phyloP scores from a whole-genome alignment of 53 echinoderm and acorn worm genomes.

The Echinometra lucunter region DNA sequence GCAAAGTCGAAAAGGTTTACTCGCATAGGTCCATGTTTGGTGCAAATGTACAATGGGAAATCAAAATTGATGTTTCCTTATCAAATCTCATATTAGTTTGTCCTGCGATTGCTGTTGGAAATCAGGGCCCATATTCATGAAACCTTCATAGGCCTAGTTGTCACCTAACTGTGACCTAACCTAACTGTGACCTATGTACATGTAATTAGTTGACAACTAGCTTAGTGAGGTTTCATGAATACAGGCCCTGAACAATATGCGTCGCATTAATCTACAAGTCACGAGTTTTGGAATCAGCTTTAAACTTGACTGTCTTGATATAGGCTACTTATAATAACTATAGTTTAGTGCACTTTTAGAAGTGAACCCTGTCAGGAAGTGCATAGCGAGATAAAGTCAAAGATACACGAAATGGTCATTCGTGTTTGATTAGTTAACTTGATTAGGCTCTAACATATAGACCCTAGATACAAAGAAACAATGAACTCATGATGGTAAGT shows the following conservation, averaged over 20 bases:
- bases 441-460: neutral
- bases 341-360: neutral
- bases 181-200: too few species aligned
- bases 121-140: too few species aligned
- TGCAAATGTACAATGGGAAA: neutral
- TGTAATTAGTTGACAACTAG: too few species aligned
- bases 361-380: conserved; percentile 7
- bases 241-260: neutral
- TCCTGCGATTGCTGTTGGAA: neutral
- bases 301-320: neutral
- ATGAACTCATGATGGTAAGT: too few species aligned
- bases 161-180: too few species aligned
- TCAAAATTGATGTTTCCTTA: too few species aligned
- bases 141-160: too few species aligned
- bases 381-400: neutral
- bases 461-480: too few species aligned
- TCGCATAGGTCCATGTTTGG: too few species aligned
- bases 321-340: neutral
- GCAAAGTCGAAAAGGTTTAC: too few species aligned
- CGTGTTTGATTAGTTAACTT: neutral
- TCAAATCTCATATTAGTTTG: neutral
- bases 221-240: too few species aligned
- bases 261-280: neutral
- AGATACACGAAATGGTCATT: neutral
- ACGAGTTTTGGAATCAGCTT: neutral